Conservation (phyloP, 2,888 invertebrate genomes). For the Coelogynopora nodosa region DNA sequence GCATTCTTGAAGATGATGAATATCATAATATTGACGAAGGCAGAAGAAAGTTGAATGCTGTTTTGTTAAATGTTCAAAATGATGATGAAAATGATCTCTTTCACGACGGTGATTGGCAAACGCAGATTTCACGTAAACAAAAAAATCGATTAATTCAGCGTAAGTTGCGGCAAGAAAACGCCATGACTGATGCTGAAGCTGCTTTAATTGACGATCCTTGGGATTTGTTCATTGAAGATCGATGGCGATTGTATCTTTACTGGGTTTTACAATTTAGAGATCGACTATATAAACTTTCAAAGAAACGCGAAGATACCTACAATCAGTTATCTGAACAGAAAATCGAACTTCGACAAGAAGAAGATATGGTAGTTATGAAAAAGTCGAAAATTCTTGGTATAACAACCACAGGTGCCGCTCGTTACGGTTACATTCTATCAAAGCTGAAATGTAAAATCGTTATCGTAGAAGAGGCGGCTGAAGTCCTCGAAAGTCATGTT, state of each 20-base stretch:
- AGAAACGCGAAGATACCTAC: conserved; percentile 48
- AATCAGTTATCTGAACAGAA: conserved; percentile 46
- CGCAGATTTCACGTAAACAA: background rate
- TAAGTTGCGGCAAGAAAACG: conserved; percentile 43
- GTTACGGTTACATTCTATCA: conserved; percentile 53
- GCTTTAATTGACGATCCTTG: conserved; percentile 51
- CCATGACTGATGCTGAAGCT: conserved; percentile 51
- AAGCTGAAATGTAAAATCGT: conserved; percentile 60
- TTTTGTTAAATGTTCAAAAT: background rate
- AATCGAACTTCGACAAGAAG: conserved; percentile 49
- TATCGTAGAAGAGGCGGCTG: conserved; percentile 80
- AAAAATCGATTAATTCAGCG: background rate
- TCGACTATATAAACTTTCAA: background rate
- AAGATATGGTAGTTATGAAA: conserved; percentile 52
- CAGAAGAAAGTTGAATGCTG: background rate
- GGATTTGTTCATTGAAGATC: conserved; percentile 52
- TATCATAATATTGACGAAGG: background rate
- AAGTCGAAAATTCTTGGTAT: conserved; percentile 54
- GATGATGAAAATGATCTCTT: conserved; percentile 6
- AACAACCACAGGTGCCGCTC: conserved; percentile 59
- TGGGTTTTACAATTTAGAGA: conserved; percentile 54
- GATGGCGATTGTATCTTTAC: conserved; percentile 63
- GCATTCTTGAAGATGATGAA: conserved; percentile 17
- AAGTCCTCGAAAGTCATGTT: conserved; percentile 80
- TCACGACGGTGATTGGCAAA: background rate